phyloP scores from a whole-genome alignment of 2,113 vertebrate species.

The Gasterosteus aculeatus region DNA sequence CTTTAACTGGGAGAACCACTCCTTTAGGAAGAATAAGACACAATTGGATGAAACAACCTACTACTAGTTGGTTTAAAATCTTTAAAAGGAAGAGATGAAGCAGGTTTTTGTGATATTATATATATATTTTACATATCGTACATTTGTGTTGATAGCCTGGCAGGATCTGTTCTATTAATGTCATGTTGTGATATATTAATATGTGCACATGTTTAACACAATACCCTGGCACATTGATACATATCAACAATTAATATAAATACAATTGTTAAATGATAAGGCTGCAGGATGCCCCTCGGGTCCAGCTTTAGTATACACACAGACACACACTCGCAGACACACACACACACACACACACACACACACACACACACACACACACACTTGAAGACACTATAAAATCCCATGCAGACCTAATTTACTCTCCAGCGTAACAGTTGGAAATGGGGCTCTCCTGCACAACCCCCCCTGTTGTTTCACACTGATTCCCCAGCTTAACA shows the following conservation, averaged over 20 bases:
- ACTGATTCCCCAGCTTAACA: slow-evolving; percentile 13
- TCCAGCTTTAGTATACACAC: slow-evolving; percentile 39
- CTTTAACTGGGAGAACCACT: background rate
- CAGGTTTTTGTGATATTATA: background rate
- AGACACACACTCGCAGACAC: no score
- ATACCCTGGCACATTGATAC: background rate
- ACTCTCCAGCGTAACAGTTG: slow-evolving; percentile 7
- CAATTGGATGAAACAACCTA: background rate
- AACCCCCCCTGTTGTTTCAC: background rate
- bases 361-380: slow-evolving; percentile 47
- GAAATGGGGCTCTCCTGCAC: slow-evolving; percentile 25
- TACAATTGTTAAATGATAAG: background rate
- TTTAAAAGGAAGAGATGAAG: background rate
- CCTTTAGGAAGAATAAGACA: background rate
- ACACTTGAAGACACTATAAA: slow-evolving; percentile 17
- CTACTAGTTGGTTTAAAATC: background rate
- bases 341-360: slow-evolving; percentile 43
- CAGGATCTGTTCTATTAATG: slow-evolving; percentile 1
- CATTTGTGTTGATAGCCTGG: background rate
- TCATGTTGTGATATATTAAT: background rate
- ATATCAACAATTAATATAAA: no score
- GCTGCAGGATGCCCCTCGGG: slow-evolving; percentile 25
- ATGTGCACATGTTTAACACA: background rate
- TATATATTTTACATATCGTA: background rate
- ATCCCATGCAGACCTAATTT: slow-evolving; percentile 40